These are phyloP conservation scores for Rhinolophus sinicus DNA, from an alignment of 2,113 vertebrate genomes.

Conservation along the genomic window DNA sequence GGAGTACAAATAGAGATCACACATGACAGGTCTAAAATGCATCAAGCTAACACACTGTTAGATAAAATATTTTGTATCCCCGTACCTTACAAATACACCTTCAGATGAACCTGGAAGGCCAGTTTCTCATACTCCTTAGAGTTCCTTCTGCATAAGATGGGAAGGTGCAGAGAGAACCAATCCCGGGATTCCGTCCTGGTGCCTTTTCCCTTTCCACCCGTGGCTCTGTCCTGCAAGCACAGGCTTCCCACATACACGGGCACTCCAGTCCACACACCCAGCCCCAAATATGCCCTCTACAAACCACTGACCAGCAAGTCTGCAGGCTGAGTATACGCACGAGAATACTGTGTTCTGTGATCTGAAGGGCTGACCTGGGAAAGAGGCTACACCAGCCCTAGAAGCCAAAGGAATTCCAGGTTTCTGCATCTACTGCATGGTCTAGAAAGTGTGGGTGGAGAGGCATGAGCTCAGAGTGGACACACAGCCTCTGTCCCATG, in stretches of 20 bases:
- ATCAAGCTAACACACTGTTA: not conserved
- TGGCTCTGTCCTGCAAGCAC: not conserved
- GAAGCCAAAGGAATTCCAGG: not conserved
- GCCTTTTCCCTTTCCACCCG: not conserved
- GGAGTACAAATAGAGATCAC: not conserved
- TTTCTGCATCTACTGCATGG: not conserved
- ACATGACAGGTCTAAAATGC: not conserved
- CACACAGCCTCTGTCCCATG: not conserved
- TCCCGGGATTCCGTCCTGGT: not conserved
- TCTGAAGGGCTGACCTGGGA: not conserved
- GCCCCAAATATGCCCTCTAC: not conserved
- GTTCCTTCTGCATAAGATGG: not conserved
- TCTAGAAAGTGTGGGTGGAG: not conserved
- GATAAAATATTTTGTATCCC: not conserved
- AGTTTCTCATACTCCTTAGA: not conserved
- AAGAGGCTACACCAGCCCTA: not conserved
- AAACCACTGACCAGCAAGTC: not conserved
- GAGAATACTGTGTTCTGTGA: not conserved
- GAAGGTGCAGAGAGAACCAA: too few species aligned
- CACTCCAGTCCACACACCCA: not conserved
- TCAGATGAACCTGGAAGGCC: not conserved
- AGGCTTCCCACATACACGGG: not conserved
- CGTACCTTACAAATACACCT: not conserved
- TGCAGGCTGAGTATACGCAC: fast-evolving
- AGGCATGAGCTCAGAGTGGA: not conserved